Evolutionary conservation across 2,797 vertebrate species (phyloP).

Genomic region (Acestrorhynchus altus): DNA sequence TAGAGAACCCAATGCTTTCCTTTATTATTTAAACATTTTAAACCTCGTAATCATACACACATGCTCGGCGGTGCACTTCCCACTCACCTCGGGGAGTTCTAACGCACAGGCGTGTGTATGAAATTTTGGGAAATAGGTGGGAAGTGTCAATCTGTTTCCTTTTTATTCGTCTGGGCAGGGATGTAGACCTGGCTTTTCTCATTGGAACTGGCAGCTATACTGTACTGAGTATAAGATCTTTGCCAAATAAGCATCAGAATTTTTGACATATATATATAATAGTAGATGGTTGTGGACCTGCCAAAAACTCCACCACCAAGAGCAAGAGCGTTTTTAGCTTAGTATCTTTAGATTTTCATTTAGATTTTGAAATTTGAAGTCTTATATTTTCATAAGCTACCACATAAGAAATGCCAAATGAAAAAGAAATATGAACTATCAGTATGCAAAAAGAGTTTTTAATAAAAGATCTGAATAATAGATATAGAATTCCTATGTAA

Average conservation of each 20-base stretch:
- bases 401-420: background rate
- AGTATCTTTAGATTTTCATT: constrained; percentile 6
- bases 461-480: background rate
- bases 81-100: constrained; percentile 26
- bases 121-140: constrained; percentile 37
- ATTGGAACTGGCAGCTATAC: constrained; percentile 71
- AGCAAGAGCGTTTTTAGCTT: background rate
- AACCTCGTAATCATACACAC: background rate
- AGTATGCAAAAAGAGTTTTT: background rate
- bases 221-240: constrained; percentile 56
- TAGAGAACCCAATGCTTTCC: background rate
- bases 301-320: background rate
- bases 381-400: background rate
- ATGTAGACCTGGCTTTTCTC: constrained; percentile 68
- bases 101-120: background rate
- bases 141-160: constrained; percentile 21
- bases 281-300: background rate
- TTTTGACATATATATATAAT: background rate
- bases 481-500: background rate
- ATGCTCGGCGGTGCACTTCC: constrained; percentile 15
- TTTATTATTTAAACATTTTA: constrained; percentile 28
- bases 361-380: background rate
- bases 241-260: background rate
- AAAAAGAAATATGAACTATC: background rate
- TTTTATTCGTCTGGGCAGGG: constrained; percentile 44